Evolutionary conservation across 2,113 vertebrate genomes (phyloP).

Genomic region (Cinclus mexicanus): DNA sequence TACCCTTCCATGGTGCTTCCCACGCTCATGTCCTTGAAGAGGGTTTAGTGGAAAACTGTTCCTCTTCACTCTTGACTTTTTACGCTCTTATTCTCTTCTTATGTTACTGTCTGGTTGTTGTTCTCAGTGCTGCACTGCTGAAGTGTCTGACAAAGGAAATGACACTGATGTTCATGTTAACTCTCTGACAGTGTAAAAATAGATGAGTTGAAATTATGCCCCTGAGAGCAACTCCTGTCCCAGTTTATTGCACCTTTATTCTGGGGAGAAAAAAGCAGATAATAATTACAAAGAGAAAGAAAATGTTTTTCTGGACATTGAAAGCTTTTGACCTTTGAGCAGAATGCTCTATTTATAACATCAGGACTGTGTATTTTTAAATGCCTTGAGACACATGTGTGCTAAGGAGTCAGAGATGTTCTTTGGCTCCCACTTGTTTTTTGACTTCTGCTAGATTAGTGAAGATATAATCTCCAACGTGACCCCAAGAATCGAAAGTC

Average conservation of each 20-base stretch:
- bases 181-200: not conserved
- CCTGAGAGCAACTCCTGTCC: not conserved
- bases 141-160: not conserved
- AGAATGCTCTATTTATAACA: constrained; percentile 57
- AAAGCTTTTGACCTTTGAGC: constrained; percentile 20
- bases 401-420: constrained; percentile 14
- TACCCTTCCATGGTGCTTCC: not conserved
- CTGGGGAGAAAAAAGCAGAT: not conserved
- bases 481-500: constrained; percentile 49
- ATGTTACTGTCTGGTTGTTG: not conserved
- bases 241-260: not conserved
- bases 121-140: not conserved
- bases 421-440: constrained; percentile 24
- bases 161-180: not conserved
- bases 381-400: constrained; percentile 23
- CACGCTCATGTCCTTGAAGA: not conserved
- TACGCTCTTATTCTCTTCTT: not conserved
- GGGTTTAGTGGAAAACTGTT: not conserved
- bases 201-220: not conserved
- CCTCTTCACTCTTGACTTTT: not conserved
- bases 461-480: constrained; percentile 45
- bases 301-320: not conserved
- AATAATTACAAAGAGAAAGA: not conserved
- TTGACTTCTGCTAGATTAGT: constrained; percentile 51
- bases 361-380: constrained; percentile 42